Conservation (phyloP, 2,888 invertebrate genomes). For the Drosophila birchii region DNA sequence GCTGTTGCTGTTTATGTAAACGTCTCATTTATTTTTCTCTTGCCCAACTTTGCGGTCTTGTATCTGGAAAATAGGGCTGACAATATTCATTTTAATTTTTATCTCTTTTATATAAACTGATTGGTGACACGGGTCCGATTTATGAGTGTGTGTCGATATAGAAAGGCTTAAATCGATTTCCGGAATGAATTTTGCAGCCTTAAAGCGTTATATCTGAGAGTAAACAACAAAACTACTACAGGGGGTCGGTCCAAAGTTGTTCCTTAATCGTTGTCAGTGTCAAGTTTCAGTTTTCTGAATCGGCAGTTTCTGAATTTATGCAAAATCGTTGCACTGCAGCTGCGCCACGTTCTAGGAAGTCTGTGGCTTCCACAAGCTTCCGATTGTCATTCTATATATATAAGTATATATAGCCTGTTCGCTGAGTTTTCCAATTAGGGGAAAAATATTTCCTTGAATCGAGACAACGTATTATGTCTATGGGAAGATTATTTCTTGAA, state of each 20-base stretch:
- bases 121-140: slow-evolving; percentile 5
- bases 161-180: background rate
- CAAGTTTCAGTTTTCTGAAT: slow-evolving; percentile 3
- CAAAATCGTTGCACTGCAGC: slow-evolving; percentile 12
- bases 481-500: background rate
- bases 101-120: background rate
- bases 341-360: slow-evolving; percentile 7
- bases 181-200: background rate
- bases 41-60: slow-evolving; percentile 13
- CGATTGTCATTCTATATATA: slow-evolving; percentile 8
- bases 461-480: background rate
- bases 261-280: slow-evolving; percentile 12
- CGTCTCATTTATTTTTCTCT: slow-evolving; percentile 5
- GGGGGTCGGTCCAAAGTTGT: slow-evolving; percentile 1
- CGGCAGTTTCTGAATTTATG: slow-evolving; percentile 13
- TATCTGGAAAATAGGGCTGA: background rate
- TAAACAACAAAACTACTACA: background rate
- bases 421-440: slow-evolving; percentile 6
- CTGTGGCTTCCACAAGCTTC: slow-evolving; percentile 4
- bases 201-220: background rate
- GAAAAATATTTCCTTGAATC: background rate
- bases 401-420: background rate
- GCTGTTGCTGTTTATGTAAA: slow-evolving; percentile 17
- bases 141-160: slow-evolving; percentile 2
- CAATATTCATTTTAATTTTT: slow-evolving; percentile 10